Conservation (phyloP, 2,113 vertebrate species). For the Brienomyrus longianalis region DNA sequence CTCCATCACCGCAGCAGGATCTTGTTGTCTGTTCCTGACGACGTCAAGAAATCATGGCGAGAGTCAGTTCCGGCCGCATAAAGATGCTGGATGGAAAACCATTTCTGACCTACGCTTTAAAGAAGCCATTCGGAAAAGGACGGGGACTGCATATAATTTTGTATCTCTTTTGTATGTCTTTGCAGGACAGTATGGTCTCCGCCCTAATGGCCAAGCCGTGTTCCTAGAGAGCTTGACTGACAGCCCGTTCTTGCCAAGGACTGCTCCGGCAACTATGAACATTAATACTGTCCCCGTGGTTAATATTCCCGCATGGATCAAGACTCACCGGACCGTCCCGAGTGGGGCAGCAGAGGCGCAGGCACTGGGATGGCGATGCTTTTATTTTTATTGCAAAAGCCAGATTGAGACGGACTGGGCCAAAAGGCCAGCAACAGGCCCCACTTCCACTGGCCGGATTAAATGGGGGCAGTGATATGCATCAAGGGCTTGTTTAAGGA, state of each 20-base stretch:
- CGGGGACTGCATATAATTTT: not conserved
- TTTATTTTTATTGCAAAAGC: slow-evolving; percentile 24
- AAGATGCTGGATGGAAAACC: not conserved
- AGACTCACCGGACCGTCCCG: not conserved
- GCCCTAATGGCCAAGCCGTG: not conserved
- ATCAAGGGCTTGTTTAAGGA: slow-evolving; percentile 8
- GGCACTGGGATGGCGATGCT: slow-evolving; percentile 3
- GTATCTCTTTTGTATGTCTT: not conserved
- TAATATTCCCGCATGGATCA: slow-evolving; percentile 20
- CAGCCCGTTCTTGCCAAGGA: not conserved
- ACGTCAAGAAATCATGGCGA: not conserved
- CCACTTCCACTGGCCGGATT: not conserved
- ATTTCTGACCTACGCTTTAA: not conserved
- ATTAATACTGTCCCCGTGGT: slow-evolving; percentile 1
- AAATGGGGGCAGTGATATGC: not conserved
- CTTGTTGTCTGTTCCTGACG: not conserved
- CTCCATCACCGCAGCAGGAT: not conserved
- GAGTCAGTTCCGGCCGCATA: not conserved
- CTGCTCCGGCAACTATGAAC: not conserved
- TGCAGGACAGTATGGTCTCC: not conserved
- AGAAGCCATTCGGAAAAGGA: not conserved
- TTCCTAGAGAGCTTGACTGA: not conserved
- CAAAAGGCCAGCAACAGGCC: not conserved
- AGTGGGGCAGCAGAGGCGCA: slow-evolving; percentile 14
- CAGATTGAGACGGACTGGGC: not conserved